Percentiles rank a stretch among this genome's conserved stretches.
Evolutionary conservation across 2,888 invertebrate species (phyloP).

Genomic region (Xanthorhoe spadicearia): DNA sequence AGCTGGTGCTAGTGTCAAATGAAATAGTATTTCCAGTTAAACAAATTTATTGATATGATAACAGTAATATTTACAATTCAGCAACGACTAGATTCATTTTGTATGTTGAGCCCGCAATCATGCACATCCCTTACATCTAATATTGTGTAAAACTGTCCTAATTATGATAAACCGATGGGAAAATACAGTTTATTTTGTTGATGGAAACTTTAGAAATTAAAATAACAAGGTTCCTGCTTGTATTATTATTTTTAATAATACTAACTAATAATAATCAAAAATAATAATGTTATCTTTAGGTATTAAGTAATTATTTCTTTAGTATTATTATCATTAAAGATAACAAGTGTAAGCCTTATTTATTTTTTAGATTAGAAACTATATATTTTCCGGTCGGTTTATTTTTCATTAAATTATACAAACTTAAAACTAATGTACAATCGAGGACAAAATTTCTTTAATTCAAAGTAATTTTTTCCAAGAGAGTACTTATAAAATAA

Average conservation of each 20-base stretch:
- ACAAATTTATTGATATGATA: slow-evolving; percentile 51
- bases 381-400: slow-evolving; percentile 13
- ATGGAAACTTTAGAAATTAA: neutral
- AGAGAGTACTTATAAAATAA: neutral
- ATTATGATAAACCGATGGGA: slow-evolving; percentile 20
- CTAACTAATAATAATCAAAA: no score
- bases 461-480: slow-evolving; percentile 4
- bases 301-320: no score
- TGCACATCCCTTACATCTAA: slow-evolving; percentile 49
- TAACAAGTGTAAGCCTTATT: no score
- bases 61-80: slow-evolving; percentile 54
- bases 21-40: slow-evolving; percentile 25
- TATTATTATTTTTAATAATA: no score
- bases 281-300: no score
- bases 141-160: slow-evolving; percentile 31
- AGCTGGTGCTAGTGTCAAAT: neutral
- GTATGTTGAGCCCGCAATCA: slow-evolving; percentile 60
- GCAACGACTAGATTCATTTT: slow-evolving; percentile 73
- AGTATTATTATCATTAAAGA: no score
- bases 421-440: slow-evolving; percentile 25
- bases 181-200: neutral
- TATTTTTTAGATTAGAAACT: no score
- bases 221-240: no score
- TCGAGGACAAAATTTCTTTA: slow-evolving; percentile 9
- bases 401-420: slow-evolving; percentile 11